Evolutionary conservation across 2,888 invertebrate genomes (phyloP).

Genomic region (Protonemura montana): DNA sequence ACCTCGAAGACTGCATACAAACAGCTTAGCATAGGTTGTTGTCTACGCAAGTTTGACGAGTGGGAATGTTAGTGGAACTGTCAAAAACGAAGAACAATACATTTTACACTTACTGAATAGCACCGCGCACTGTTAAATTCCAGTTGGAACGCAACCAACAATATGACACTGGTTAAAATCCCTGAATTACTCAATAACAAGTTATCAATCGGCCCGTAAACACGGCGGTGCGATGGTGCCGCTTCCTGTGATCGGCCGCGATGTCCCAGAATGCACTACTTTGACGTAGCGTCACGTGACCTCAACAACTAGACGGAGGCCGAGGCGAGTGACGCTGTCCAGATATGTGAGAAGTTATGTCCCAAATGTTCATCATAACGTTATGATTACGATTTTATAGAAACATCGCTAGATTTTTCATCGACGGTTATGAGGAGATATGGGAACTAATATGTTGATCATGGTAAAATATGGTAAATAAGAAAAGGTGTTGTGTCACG

Average conservation of each 20-base stretch:
- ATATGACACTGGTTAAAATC: not conserved
- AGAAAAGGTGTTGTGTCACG: constrained; percentile 52
- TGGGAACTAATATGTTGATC: not conserved
- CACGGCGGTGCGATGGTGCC: not conserved
- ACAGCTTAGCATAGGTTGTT: no score
- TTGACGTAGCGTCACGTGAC: constrained; percentile 46
- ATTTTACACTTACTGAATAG: not conserved
- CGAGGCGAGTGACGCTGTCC: constrained; percentile 45
- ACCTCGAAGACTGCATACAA: no score
- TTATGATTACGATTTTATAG: not conserved
- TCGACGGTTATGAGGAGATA: not conserved
- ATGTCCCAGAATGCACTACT: constrained; percentile 43
- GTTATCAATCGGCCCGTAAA: not conserved
- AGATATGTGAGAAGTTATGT: constrained; percentile 41
- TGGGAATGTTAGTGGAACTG: not conserved
- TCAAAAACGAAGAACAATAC: not conserved
- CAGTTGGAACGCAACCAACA: not conserved
- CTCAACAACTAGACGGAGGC: constrained; percentile 37
- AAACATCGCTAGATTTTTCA: not conserved
- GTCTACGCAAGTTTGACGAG: no score
- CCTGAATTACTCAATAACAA: not conserved
- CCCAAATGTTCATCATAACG: not conserved
- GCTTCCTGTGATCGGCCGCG: not conserved
- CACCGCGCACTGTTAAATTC: not conserved
- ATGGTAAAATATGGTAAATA: constrained; percentile 44